Evolutionary conservation across 1,140 invertebrate species (phyloP).

Genomic region (Colletes latitarsis): DNA sequence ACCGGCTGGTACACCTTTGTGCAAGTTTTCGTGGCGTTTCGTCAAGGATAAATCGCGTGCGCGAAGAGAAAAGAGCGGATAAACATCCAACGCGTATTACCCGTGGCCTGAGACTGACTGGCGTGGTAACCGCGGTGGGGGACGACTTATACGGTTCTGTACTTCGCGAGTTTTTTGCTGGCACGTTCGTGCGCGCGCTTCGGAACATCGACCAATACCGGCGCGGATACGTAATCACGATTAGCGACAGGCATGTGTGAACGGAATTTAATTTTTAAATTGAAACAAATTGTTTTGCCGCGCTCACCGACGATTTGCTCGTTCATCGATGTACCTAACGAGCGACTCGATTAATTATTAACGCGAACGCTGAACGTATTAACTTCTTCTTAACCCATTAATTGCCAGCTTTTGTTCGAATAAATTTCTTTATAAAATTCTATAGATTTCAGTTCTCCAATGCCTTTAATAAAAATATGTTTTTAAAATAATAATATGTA

Average conservation of each 20-base stretch:
- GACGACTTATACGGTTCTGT: slow-evolving; percentile 51
- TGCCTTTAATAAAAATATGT: no score
- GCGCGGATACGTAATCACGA: not conserved
- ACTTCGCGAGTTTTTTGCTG: slow-evolving; percentile 30
- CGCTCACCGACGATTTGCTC: not conserved
- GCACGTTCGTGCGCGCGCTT: slow-evolving; percentile 20
- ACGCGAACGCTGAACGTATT: no score
- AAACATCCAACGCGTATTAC: slow-evolving; percentile 9
- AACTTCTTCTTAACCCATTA: no score
- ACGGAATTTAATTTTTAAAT: slow-evolving; percentile 30
- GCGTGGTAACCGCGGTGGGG: not conserved
- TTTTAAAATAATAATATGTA: no score
- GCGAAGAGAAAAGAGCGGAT: not conserved
- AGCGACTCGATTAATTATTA: not conserved
- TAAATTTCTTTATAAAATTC: no score
- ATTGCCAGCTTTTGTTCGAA: no score
- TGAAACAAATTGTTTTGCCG: not conserved
- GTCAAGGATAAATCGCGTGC: not conserved
- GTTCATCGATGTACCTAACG: no score
- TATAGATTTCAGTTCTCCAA: no score
- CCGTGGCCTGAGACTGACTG: slow-evolving; percentile 51
- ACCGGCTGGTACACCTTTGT: not conserved
- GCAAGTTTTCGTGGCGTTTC: not conserved
- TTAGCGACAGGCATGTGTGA: not conserved
- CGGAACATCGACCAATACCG: slow-evolving; percentile 30